Percentiles rank a stretch among this genome's conserved stretches.
Evolutionary conservation across 2,888 invertebrate genomes (phyloP).

Genomic region (Girardia tigrina): DNA sequence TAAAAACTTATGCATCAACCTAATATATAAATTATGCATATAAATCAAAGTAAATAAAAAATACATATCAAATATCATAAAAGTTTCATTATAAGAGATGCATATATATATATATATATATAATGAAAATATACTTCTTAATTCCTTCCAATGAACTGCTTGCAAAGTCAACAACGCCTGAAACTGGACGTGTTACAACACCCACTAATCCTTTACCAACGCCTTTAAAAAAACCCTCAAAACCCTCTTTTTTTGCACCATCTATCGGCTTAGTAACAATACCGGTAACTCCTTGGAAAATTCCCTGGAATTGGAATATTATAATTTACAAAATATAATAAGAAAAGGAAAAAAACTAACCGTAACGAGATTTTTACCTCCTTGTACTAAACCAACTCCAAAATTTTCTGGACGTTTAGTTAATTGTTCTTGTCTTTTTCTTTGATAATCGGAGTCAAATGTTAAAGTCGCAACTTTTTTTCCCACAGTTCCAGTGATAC

Average conservation of each 20-base stretch:
- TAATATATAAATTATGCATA: too few species aligned
- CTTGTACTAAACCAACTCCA: constrained; percentile 77
- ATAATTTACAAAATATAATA: too few species aligned
- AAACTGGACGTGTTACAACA: constrained; percentile 76
- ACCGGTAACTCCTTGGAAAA: constrained; percentile 85
- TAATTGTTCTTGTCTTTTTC: constrained; percentile 73
- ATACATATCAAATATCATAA: too few species aligned
- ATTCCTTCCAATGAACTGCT: constrained; percentile 66
- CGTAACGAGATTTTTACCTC: constrained; percentile 85
- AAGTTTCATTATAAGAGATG: too few species aligned
- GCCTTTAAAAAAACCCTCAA: constrained; percentile 89
- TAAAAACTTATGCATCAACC: too few species aligned
- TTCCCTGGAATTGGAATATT: constrained; percentile 63
- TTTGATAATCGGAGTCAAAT: constrained; percentile 83
- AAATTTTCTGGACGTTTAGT: constrained; percentile 74
- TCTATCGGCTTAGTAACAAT: constrained; percentile 85
- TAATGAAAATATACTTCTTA: too few species aligned
- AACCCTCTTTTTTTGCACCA: constrained; percentile 80
- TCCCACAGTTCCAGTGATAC: constrained; percentile 59
- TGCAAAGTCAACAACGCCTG: constrained; percentile 93
- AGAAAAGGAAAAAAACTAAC: constrained; percentile 56
- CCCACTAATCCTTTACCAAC: constrained; percentile 87
- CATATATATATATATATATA: too few species aligned
- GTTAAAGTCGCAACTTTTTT: constrained; percentile 81
- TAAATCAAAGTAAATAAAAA: too few species aligned